Evolutionary conservation across 2,797 vertebrate species (phyloP), one percentile per base, ranked within the genome.

Genomic region (Characodon lateralis): DNA sequence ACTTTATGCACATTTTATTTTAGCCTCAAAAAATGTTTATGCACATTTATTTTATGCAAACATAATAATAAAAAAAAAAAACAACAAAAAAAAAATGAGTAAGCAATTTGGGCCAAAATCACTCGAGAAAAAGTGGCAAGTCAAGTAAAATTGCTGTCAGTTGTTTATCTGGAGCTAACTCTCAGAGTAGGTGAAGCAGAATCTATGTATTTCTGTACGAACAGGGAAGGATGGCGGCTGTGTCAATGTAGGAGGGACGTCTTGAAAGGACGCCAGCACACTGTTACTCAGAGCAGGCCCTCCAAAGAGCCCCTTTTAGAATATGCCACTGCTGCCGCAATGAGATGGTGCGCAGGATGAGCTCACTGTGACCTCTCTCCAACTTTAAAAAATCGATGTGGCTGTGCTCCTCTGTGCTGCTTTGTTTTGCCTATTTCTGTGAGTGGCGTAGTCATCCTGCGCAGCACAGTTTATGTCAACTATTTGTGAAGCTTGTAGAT

Each of bases 271-370:
- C n/a, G 79, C 76, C 77, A 88, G 69, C 66, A 13, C 76, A 73
- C 69, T 5, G 56, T 58, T 66, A 51, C 74, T 82, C 63, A n/a
- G 41, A 63, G 71, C 31, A 10, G 68, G 69, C 65, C 65, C 50
- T 78, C 93, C 87, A 94, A 92, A 92, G 92, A 77, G 59, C 72
- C 85, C 87, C 91, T 93, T 46, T 91, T 88, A 92, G 87, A 80
- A 72, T 76, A 65, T 0, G 77, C 79, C 43, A 87, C 79, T 77
- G 68, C 91, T 93, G 88, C 92, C 53, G 77, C 78, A 58, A 78
- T 6, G 91, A 80, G 92, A 88, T 78, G 9, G 84, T 86, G 76
- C 70, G 65, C 53, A 1, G 65, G 75, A 80, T 94, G 93, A 94
- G 84, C 89, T 91, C 91, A 93, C 83, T n/a, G 65, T 76, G 35